Evolutionary conservation across 2,888 invertebrate species (phyloP), one percentile per base, ranked within the genome.

Genomic region (Acanthoscelides obtectus): DNA sequence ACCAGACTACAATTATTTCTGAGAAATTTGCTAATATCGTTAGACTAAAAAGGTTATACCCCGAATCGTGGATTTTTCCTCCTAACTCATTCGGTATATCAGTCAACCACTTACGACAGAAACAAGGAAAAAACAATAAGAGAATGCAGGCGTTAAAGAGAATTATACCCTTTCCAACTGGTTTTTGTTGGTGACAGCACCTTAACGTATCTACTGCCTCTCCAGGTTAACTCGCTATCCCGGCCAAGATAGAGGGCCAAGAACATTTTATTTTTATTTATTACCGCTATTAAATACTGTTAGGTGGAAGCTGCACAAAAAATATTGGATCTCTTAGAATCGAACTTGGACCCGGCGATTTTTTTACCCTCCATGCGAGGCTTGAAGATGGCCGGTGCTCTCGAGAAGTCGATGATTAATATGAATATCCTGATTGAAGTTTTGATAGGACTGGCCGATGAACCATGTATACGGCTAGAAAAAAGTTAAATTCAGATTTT

Each of bases 181-280:
- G 73, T 75, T 74, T 77, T 77, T 78, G 77, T 75, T 75, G 74
- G 72, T 78, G 78, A 78, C 77, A 78, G 76, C 75, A 74, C 69
- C 75, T 74, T 77, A 77, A 77, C 76, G 76, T 77, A 76, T 77
- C 74, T 75, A 73, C 77, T 74, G 77, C 75, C 76, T 76, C 75
- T 77, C 74, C 73, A 74, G 74, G 76, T 78, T 77, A 77, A 78
- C 73, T 76, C 75, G 76, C 74, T 73, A 73, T 71, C 45, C 17
- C 5, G 45, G 12, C 12, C 71, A 66, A 72, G 75, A 73, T 72
- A 74, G 75, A 73, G 74, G 75, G 74, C 74, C 76, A 72, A 72
- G 73, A 75, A 75, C 72, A 75, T 76, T 75, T 76, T 75, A 75
- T 77, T 76, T 76, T 75, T 73, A 77, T 73, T 74, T 76, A 76